These are phyloP conservation scores for Rhinoderma darwinii DNA, from an alignment of 2,113 vertebrate genomes.

Conservation along the genomic window DNA sequence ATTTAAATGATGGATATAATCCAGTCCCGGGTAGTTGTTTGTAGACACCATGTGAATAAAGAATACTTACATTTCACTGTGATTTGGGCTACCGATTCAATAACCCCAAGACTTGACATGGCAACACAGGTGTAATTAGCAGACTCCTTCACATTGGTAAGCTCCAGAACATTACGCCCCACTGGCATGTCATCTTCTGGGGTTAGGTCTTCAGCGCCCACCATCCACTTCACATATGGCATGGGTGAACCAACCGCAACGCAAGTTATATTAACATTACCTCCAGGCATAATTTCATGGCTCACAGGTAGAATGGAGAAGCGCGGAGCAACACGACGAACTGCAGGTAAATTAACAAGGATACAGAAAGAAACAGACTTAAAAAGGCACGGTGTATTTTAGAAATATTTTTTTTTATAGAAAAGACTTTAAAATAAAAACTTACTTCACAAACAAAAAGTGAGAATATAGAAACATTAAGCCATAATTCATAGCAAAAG, in stretches of 20 bases:
- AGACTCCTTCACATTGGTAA: slow-evolving; percentile 93
- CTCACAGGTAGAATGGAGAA: slow-evolving; percentile 96
- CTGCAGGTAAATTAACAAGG: slow-evolving; percentile 84
- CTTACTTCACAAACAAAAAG: slow-evolving; percentile 94
- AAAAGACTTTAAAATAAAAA: slow-evolving; percentile 81
- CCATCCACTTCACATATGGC: slow-evolving; percentile 99
- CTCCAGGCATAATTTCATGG: slow-evolving; percentile 98
- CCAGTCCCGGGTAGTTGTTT: neutral
- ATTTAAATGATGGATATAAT: neutral
- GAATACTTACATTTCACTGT: slow-evolving; percentile 93
- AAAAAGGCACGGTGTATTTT: slow-evolving; percentile 71
- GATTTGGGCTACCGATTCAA: slow-evolving; percentile 95
- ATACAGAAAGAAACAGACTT: slow-evolving; percentile 77
- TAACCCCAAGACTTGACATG: slow-evolving; percentile 98
- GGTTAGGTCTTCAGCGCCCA: slow-evolving; percentile 92
- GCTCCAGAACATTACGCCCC: slow-evolving; percentile 94
- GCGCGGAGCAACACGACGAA: slow-evolving; percentile 94
- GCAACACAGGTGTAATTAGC: slow-evolving; percentile 99
- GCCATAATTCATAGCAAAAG: slow-evolving; percentile 98
- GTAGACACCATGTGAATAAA: neutral
- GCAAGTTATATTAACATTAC: slow-evolving; percentile 98
- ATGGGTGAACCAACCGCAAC: slow-evolving; percentile 98
- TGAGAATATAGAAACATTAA: slow-evolving; percentile 86
- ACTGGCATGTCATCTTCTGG: slow-evolving; percentile 98
- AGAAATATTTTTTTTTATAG: slow-evolving; percentile 72